phyloP scores from a whole-genome alignment of 2,888 invertebrate species.

The Embidobia sp. region DNA sequence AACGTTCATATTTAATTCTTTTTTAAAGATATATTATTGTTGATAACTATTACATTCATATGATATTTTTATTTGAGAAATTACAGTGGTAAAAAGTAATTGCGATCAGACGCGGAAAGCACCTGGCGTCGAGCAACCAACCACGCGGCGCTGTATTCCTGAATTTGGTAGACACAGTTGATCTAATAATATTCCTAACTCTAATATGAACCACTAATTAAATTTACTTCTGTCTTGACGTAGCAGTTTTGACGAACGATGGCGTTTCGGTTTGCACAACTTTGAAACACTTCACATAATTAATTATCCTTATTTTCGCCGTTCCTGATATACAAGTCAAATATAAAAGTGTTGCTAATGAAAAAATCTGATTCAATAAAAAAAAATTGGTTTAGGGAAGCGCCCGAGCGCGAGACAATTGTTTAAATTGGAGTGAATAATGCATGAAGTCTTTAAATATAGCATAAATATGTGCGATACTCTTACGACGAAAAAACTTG shows the following conservation, averaged over 20 bases:
- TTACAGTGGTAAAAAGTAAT: constrained; percentile 27
- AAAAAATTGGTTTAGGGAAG: constrained; percentile 14
- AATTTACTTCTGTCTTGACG: constrained; percentile 42
- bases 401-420: constrained; percentile 1
- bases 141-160: constrained; percentile 33
- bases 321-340: not conserved
- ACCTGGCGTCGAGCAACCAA: constrained; percentile 47
- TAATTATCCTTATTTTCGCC: constrained; percentile 20
- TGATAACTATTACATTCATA: not conserved
- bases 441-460: constrained; percentile 16
- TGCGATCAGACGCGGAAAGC: constrained; percentile 27
- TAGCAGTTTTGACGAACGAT: constrained; percentile 23
- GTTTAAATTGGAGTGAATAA: constrained; percentile 25
- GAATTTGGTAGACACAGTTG: constrained; percentile 31
- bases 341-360: constrained; percentile 1
- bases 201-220: constrained; percentile 46
- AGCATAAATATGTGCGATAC: constrained; percentile 28
- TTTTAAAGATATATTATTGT: no score
- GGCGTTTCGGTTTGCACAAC: constrained; percentile 8
- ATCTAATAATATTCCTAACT: constrained; percentile 48
- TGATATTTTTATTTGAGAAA: not conserved
- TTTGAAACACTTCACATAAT: constrained; percentile 22
- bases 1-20: no score
- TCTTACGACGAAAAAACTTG: constrained; percentile 24
- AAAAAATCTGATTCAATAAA: not conserved